These are phyloP conservation scores for Leucoptera coffeella DNA, from an alignment of 2,888 invertebrate species.

Conservation along the genomic window DNA sequence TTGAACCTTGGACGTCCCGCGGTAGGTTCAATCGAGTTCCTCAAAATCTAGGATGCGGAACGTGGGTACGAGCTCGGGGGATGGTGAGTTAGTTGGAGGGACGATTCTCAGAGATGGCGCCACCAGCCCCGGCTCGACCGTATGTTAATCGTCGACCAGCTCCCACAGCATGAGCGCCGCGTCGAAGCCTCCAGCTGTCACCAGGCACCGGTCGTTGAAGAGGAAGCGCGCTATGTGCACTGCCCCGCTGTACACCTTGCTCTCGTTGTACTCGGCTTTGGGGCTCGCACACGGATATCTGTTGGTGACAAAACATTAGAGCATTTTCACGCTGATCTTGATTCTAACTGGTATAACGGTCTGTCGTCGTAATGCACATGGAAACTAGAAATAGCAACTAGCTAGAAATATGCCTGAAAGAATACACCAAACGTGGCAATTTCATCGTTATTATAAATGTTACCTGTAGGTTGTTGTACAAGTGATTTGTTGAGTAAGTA, in stretches of 20 bases:
- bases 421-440: too few relatives aligned
- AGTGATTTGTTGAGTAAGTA: too few relatives aligned
- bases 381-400: too few relatives aligned
- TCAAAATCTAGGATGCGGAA: constrained; percentile 34
- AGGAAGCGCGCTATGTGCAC: constrained; percentile 76
- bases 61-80: constrained; percentile 19
- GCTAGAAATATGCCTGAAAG: too few relatives aligned
- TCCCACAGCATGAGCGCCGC: constrained; percentile 91
- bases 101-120: constrained; percentile 30
- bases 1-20: background rate
- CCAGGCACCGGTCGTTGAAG: constrained; percentile 78
- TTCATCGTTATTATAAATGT: too few relatives aligned
- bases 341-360: too few relatives aligned
- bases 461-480: too few relatives aligned
- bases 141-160: constrained; percentile 69
- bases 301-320: constrained; percentile 7
- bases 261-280: constrained; percentile 82
- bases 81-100: constrained; percentile 34
- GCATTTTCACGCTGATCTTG: too few relatives aligned
- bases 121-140: constrained; percentile 19
- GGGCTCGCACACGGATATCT: constrained; percentile 83
- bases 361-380: too few relatives aligned
- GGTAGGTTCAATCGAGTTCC: constrained; percentile 25
- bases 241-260: constrained; percentile 80
- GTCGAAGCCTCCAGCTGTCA: constrained; percentile 82